Evolutionary conservation across 2,888 invertebrate species (phyloP).

Genomic region (Lacanobia oleracea): DNA sequence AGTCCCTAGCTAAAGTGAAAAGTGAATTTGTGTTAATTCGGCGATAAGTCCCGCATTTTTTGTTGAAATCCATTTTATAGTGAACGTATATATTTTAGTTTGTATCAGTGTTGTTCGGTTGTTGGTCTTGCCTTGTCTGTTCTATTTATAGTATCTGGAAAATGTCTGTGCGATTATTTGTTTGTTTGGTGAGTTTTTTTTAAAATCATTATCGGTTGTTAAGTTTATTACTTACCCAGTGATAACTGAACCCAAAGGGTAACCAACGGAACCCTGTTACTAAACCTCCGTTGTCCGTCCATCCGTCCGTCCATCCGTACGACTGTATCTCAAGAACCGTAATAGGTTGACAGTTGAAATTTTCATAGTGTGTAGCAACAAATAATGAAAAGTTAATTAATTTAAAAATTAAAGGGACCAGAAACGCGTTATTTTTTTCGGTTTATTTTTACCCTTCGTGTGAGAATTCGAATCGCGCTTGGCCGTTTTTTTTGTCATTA

Average conservation of each 20-base stretch:
- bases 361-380: too few species aligned
- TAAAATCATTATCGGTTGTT: background rate
- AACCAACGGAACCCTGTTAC: too few species aligned
- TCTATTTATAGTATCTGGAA: conserved; percentile 29
- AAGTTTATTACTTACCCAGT: background rate
- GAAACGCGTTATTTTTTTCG: too few species aligned
- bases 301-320: too few species aligned
- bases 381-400: too few species aligned
- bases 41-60: conserved; percentile 61
- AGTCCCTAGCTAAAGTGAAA: conserved; percentile 47
- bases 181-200: conserved; percentile 52
- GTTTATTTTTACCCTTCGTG: too few species aligned
- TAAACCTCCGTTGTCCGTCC: too few species aligned
- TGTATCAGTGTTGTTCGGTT: conserved; percentile 35
- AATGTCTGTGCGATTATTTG: conserved; percentile 38
- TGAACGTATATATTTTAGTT: conserved; percentile 36
- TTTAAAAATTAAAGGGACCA: too few species aligned
- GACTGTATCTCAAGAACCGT: too few species aligned
- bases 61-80: conserved; percentile 43
- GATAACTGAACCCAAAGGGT: background rate
- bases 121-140: background rate
- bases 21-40: conserved; percentile 48
- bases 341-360: too few species aligned
- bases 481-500: too few species aligned
- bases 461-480: too few species aligned